phyloP scores from a whole-genome alignment of 2,113 vertebrate species.

The Syngnathoides biaculeatus region DNA sequence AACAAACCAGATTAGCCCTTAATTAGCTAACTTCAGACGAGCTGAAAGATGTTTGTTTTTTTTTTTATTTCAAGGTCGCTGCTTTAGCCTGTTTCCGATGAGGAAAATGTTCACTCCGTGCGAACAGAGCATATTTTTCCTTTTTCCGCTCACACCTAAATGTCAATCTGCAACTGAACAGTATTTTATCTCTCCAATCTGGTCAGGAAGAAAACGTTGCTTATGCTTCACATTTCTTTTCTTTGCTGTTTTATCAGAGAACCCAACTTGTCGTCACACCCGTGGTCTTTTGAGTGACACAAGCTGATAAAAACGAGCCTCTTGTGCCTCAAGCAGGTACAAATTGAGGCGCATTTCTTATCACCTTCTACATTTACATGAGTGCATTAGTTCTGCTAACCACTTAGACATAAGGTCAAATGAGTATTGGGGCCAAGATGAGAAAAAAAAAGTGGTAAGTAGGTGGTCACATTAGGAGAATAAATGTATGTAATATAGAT shows the following conservation, averaged over 20 bases:
- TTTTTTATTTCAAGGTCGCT: neutral
- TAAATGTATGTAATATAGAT: too few species aligned
- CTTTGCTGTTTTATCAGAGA: slow-evolving; percentile 13
- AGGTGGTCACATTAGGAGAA: neutral
- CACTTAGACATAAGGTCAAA: neutral
- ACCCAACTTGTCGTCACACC: slow-evolving; percentile 17
- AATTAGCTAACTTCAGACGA: neutral
- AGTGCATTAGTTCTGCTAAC: neutral
- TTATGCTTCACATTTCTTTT: slow-evolving; percentile 1
- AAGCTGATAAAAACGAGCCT: slow-evolving; percentile 19
- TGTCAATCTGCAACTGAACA: slow-evolving; percentile 4
- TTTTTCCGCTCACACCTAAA: neutral
- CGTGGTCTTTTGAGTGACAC: slow-evolving; percentile 35
- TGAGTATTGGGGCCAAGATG: neutral
- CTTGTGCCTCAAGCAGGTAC: slow-evolving; percentile 12
- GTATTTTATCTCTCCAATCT: slow-evolving; percentile 7
- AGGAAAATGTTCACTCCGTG: neutral
- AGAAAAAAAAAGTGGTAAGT: neutral
- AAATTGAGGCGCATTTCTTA: neutral
- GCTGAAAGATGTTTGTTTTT: neutral
- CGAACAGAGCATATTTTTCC: neutral
- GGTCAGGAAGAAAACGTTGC: slow-evolving; percentile 12
- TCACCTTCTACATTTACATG: neutral
- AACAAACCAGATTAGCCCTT: slow-evolving; percentile 1
- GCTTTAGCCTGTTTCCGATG: neutral